Evolutionary conservation across 2,888 invertebrate genomes (phyloP).

Genomic region (Apamea monoglypha): DNA sequence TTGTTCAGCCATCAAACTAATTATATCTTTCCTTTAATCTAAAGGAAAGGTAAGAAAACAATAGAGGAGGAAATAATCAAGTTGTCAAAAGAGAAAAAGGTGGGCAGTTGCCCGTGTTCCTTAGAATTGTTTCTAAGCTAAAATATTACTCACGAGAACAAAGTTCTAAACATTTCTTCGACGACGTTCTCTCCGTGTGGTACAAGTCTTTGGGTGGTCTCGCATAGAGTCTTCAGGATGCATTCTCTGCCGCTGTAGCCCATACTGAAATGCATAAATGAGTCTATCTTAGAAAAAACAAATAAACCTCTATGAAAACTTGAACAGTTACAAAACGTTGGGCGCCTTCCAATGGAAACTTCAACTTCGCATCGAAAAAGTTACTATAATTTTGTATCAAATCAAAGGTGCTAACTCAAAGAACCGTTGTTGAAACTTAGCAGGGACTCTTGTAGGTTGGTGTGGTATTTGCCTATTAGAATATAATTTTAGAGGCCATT

Average conservation of each 20-base stretch:
- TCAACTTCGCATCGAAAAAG: too few species aligned
- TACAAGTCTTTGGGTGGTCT: conserved; percentile 90
- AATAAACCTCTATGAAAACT: background rate
- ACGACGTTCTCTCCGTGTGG: conserved; percentile 90
- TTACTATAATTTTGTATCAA: background rate
- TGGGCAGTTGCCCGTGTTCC: background rate
- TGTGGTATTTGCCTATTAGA: background rate
- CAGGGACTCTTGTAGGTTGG: background rate
- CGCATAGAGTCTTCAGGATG: conserved; percentile 92
- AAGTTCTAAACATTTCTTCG: conserved; percentile 91
- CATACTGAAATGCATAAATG: conserved; percentile 89
- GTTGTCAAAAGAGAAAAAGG: background rate
- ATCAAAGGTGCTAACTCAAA: background rate
- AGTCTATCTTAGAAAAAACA: background rate
- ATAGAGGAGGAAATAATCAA: background rate
- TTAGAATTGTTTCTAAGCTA: background rate
- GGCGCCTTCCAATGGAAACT: background rate
- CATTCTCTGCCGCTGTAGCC: conserved; percentile 93
- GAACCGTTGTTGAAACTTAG: background rate
- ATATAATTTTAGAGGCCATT: background rate
- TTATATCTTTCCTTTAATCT: background rate
- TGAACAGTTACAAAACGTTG: background rate
- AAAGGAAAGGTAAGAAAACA: background rate
- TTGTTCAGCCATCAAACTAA: background rate
- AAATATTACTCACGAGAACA: conserved; percentile 91